Base-by-base conservation (phyloP, 2,113 vertebrate species). In the Pogona vitticeps region DNA sequence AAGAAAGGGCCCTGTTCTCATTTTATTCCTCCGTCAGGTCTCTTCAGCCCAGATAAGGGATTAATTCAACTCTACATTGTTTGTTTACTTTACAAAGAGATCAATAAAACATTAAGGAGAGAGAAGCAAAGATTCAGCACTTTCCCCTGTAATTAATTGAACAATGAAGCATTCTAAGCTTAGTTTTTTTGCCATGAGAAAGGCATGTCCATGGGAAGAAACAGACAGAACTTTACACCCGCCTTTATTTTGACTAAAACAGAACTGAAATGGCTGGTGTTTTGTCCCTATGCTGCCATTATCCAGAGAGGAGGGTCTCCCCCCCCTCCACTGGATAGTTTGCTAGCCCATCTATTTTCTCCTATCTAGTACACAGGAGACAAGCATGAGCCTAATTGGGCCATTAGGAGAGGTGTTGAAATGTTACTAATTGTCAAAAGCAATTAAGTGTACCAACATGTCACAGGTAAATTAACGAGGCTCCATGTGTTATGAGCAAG, bases 351-450 rank as follows among this genome's bases (percentile, higher is more conserved):
- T 96, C 94, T 93, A 96, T 96, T 96, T 95, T 87, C 91, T 89
- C 77, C 87, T 92, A 86, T 92, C 90, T 87, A 1, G 78, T 38
- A 88, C 68, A 58, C 26, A 18, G 75, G 86, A 94, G 95, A 95
- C 93, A 95, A 94, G 92, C 87, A 90, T 89, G 93, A 93, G 90
- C 91, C 92, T 96, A 96, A 96, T 96, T 95, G 95, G 94, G 91
- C 91, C 94, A 96, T 96, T 97, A 97, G 95, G 94, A 93, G 91
- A 95, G 94, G 95, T 97, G 96, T 96, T 96, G 95, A 95, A 95
- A 97, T 97, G 95, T 95, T 97, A 90, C 96, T 96, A 97, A 97
- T 97, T 96, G 96, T 96, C 95, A 96, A 95, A 96, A 90, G 95
- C 95, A 95, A 96, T 97, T 97, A 97, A 96, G 94, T 96, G 94